These are phyloP conservation scores for Microcebus tavaratra DNA, from an alignment of 2,113 vertebrate species.

Conservation along the genomic window DNA sequence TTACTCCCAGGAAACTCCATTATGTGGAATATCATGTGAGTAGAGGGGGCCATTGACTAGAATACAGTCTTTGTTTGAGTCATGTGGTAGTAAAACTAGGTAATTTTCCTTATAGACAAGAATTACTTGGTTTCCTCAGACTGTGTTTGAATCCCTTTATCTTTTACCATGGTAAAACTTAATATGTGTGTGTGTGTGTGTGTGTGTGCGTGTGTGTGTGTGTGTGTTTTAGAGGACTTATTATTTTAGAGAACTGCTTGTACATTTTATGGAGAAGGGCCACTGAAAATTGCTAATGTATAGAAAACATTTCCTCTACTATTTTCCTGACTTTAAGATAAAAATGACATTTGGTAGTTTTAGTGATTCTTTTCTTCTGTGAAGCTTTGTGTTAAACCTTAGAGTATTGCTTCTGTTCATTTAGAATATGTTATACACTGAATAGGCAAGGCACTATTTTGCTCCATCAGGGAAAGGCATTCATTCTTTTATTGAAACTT, in stretches of 20 bases:
- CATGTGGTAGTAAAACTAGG: background rate
- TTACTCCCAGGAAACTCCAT: background rate
- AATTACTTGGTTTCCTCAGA: background rate
- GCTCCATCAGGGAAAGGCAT: background rate
- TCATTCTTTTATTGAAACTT: background rate
- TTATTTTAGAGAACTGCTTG: background rate
- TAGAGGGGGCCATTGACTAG: background rate
- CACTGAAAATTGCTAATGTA: background rate
- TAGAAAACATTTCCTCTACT: constrained; percentile 16
- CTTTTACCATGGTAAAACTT: background rate
- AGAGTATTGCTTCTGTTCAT: background rate
- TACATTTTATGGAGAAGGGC: background rate
- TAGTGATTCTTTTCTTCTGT: background rate
- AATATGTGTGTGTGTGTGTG: background rate
- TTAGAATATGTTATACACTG: background rate
- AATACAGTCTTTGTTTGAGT: background rate
- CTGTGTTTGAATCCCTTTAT: background rate
- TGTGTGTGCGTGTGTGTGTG: no score
- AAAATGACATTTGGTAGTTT: background rate
- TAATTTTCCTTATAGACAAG: background rate
- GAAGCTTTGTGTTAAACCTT: background rate
- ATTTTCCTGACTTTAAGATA: background rate
- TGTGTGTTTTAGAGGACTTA: background rate
- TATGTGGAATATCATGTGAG: background rate
- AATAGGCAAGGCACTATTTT: background rate